Evolutionary conservation across 2,888 invertebrate genomes (phyloP), one percentile per base, ranked within the genome.

Genomic region (Napeogenes inachia): DNA sequence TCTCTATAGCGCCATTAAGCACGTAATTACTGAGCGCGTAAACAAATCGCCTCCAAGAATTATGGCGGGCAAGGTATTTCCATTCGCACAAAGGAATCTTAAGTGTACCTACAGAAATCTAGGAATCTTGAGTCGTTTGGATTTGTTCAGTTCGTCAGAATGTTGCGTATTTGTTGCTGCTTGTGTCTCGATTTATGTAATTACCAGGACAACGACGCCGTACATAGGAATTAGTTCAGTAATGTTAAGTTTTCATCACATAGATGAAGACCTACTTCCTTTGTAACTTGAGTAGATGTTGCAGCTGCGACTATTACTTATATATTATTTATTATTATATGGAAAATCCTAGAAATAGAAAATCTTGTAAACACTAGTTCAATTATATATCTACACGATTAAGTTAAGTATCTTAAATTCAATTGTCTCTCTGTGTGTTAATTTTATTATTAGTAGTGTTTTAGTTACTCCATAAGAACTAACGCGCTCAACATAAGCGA

Each of bases 91-190:
- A 80, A 81, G 78, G 82, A 85, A 85, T 87, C 71, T 82, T 80
- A 84, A 85, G 82, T 81, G 78, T 75, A 75, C 72, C 75, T 75
- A 75, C 72, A 75, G 79, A 75, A 81, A 82, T 84, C 79, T 79
- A 75, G 76, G 71, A 73, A 78, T 75, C 74, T 74, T 71, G 73
- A 69, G 71, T 73, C 71, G 70, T 70, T 71, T 73, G 73, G 73
- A 77, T 79, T 76, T 73, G 74, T 71, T 70, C 71, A 64, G 63
- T 60, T 65, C 68, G 70, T 72, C 75, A 71, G 64, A 67, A 63
- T 60, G 63, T 66, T 61, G 67, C 66, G 67, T 67, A 66, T 68
- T 65, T 66, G 68, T 58, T 67, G 68, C 59, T 56, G 71, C 4
- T 50, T 50, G 74, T 75, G 69, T 68, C 61, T 71, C 63, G 69